Evolutionary conservation across 2,113 vertebrate species (phyloP), one percentile per base, ranked within the genome.

Genomic region (Calyptommatus sinebrachiatus): DNA sequence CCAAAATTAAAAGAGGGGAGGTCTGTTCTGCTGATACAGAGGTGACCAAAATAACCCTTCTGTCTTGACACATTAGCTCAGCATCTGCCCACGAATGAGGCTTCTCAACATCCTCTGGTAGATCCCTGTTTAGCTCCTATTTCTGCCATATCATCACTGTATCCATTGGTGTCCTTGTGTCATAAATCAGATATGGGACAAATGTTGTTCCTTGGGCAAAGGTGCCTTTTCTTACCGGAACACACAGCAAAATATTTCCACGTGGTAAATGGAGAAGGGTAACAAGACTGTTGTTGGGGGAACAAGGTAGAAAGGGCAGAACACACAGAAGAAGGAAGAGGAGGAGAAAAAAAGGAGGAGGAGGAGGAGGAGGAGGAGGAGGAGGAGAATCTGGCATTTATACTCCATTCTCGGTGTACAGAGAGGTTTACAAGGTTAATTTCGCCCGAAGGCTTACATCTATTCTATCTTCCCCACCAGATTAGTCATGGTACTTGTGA

Each of bases 31-130:
- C 57, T 69, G 16, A 41, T 67, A 24, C 2, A 2, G 5, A 45
- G 1, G 0, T 6, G 14, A 6, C 69, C 61, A 81, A 57, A 84
- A 71, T 8, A 82, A 67, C 61, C 0, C 3, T 77, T 29, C 35
- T 82, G 76, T 41, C 60, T 46, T 48, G 3, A 0, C 0, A 57
- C 22, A 24, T 65, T 67, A 28, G 48, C 62, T 68, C 29, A 63
- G 69, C 45, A 45, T 77, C 61, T 73, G 71, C 18, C 77, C 72
- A 0, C 0, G 29, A 62, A 26, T 22, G 62, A 79, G 35, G 50
- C 8, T 62, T 41, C 53, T 29, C 2, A 71, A 26, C 78, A 68
- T 63, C 28, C 50, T 60, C 20, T 72, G 1, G n/a, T 9, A 57
- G 21, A 35, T n/a, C 57, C 62, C 60, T 53, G 16, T 46, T 0